Evolutionary conservation across 2,797 vertebrate genomes (phyloP), one percentile per base, ranked within the genome.

Genomic region (Macropodus opercularis): DNA sequence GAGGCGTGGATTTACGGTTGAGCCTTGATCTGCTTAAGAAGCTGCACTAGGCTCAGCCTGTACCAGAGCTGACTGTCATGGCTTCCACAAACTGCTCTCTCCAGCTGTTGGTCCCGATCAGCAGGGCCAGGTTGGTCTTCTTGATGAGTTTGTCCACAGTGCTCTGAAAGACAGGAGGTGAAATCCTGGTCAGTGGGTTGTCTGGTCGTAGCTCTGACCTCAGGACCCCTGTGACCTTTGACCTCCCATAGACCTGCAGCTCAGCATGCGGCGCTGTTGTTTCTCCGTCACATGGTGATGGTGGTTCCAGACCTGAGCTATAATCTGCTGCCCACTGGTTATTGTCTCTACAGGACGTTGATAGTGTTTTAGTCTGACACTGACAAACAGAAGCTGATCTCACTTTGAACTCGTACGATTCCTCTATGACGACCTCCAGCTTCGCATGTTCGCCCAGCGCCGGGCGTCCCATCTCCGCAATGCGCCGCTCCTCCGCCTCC

Each of bases 371-470:
- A 17, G 29, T 22, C 8, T 4, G n/a, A n/a, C 8, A 6, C 17
- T 4, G 13, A 24, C 15, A 23, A 22, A 22, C 14, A 11, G 4
- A 18, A 42, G 22, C 3, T 1, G 11, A 4, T 44, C 47, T 2
- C 87, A 97, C 97, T 95, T 99, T 99, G 81, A 99, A 99, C 84
- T 99, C 96, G 0, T 99, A 98, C 1, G 97, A 98, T 78, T 98
- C 97, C 80, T 99, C 95, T 4, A 99, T 95, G 84, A 95, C 84
- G 39, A 98, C 89, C 90, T 98, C 96, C 2, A 99, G 89, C 65
- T 90, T 94, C 58, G 84, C 76, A 44, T 96, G 93, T 59, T 98
- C 95, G 1, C 97, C 97, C n/a, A 99, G 88, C 5, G 87, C 77
- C 0, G 97, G 97, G 2, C 94, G 89, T 1, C 96, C 96, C 94